Evolutionary conservation across 1,140 invertebrate species (phyloP).

Genomic region (Brachionus paranguensis): DNA sequence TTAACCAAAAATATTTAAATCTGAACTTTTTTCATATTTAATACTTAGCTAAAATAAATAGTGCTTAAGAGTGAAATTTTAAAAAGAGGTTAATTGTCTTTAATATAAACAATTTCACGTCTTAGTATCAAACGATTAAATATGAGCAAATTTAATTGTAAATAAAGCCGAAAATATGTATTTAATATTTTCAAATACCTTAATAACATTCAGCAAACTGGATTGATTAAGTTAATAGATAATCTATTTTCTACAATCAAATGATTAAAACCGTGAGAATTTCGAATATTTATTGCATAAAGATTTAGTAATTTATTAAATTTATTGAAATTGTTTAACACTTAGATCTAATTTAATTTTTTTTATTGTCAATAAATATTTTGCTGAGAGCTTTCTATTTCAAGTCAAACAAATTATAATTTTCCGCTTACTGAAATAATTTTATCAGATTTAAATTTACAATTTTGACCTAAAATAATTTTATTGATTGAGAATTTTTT

Average conservation of each 20-base stretch:
- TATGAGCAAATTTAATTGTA: neutral
- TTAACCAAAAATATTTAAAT: neutral
- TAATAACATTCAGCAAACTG: neutral
- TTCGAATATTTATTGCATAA: neutral
- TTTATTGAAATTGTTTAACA: neutral
- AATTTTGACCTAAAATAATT: neutral
- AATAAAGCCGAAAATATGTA: neutral
- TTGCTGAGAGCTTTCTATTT: neutral
- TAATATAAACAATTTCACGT: neutral
- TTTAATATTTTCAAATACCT: neutral
- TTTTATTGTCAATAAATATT: neutral
- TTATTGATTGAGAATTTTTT: neutral
- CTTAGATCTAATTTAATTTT: neutral
- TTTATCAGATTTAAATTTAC: neutral
- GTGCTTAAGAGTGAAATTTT: neutral
- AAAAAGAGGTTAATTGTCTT: neutral
- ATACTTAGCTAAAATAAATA: neutral
- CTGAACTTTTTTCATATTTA: neutral
- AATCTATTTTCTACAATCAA: neutral
- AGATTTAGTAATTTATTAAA: neutral
- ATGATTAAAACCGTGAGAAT: neutral
- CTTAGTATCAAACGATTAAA: neutral
- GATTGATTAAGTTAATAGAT: neutral
- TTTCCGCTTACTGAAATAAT: too few species aligned
- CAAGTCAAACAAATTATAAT: too few species aligned